phyloP scores from a whole-genome alignment of 2,113 vertebrate species.

The Corydoras maculifer region DNA sequence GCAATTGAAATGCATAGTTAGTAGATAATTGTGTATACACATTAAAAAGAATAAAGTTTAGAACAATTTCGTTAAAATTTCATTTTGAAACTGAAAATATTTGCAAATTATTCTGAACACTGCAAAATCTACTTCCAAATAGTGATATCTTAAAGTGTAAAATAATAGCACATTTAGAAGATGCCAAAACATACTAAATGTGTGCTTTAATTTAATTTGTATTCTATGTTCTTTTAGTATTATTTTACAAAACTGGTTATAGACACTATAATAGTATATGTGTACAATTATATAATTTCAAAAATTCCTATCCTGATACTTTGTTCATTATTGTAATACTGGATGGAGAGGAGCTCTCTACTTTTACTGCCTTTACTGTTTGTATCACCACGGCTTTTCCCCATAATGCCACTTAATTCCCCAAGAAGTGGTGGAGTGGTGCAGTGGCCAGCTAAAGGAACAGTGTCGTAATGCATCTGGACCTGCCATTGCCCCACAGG shows the following conservation, averaged over 20 bases:
- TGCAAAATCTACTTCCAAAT: not conserved
- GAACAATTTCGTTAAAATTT: too few species aligned
- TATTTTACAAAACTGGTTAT: too few species aligned
- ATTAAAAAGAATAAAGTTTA: too few species aligned
- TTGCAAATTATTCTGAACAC: too few species aligned
- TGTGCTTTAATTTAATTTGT: too few species aligned
- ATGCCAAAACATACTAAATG: too few species aligned
- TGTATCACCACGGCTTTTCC: slow-evolving; percentile 90
- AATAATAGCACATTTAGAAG: not conserved
- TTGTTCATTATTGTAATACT: not conserved
- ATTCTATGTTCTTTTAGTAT: too few species aligned
- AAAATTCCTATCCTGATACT: not conserved
- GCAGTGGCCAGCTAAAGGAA: slow-evolving; percentile 71
- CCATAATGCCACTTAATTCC: slow-evolving; percentile 95
- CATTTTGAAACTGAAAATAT: too few species aligned
- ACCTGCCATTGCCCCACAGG: slow-evolving; percentile 76
- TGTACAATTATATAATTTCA: not conserved
- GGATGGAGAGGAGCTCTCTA: slow-evolving; percentile 59
- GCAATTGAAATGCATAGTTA: too few species aligned
- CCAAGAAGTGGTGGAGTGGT: slow-evolving; percentile 85
- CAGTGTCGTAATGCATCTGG: slow-evolving; percentile 84
- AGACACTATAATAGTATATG: not conserved
- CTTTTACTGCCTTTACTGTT: slow-evolving; percentile 86
- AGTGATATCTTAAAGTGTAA: not conserved
- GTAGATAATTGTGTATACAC: too few species aligned